Evolutionary conservation across 1,140 invertebrate species (phyloP).

Genomic region (Phenacoccus solenopsis): DNA sequence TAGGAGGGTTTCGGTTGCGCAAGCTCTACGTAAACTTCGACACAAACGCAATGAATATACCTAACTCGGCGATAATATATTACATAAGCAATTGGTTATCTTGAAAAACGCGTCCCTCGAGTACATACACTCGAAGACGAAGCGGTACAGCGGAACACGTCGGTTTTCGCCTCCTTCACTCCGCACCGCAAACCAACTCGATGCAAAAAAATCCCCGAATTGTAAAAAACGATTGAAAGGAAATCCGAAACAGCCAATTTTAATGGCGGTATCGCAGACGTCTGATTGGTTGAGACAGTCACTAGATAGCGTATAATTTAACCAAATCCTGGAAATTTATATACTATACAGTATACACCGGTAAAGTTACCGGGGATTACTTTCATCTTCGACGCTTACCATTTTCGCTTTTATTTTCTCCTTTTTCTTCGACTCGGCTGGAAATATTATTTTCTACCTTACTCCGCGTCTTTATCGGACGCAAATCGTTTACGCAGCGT

Average conservation of each 20-base stretch:
- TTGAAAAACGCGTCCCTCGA: background rate
- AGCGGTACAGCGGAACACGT: too few species aligned
- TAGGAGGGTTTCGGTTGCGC: too few species aligned
- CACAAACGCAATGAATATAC: background rate
- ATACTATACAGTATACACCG: background rate
- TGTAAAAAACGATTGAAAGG: background rate
- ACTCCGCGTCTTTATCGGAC: background rate
- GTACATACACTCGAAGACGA: background rate
- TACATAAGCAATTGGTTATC: slow-evolving; percentile 1
- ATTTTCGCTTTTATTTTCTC: background rate
- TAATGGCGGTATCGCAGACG: background rate
- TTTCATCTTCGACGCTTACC: slow-evolving; percentile 1
- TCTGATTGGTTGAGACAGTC: slow-evolving; percentile 1
- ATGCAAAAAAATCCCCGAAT: background rate
- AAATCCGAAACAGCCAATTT: slow-evolving; percentile 1
- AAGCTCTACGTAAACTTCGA: background rate
- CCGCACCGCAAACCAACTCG: background rate
- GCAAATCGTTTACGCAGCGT: background rate
- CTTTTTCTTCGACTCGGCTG: background rate
- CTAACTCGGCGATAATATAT: background rate
- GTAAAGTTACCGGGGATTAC: background rate
- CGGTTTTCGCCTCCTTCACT: too few species aligned
- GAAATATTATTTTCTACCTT: background rate
- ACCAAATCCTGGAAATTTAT: background rate
- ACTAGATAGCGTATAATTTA: slow-evolving; percentile 3